A percentile compares a stretch with the other conserved stretches of the same genome.
These are phyloP conservation scores for Drosophila bunnanda DNA, from an alignment of 2,888 invertebrate species.

Conservation along the genomic window DNA sequence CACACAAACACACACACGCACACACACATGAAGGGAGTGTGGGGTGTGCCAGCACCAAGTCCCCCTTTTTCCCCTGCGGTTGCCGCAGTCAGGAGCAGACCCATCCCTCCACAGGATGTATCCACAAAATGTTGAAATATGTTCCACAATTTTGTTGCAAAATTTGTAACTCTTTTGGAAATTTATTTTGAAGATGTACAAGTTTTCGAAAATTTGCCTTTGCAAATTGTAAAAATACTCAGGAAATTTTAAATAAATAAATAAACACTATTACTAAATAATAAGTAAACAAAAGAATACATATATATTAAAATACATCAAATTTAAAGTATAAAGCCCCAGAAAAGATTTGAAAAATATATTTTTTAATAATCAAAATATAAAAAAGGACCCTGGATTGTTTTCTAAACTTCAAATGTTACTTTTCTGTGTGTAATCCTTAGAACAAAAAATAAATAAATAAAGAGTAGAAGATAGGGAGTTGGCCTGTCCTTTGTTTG, in stretches of 20 bases:
- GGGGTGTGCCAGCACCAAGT: not conserved
- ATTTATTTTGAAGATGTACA: not conserved
- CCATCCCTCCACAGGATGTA: too few species aligned
- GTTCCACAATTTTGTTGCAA: not conserved
- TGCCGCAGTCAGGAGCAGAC: constrained; percentile 6
- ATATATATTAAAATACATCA: too few species aligned
- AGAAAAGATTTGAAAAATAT: too few species aligned
- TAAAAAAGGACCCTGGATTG: too few species aligned
- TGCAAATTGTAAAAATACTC: not conserved
- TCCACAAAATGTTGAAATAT: not conserved
- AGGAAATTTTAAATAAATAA: not conserved
- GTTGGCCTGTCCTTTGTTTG: constrained; percentile 52
- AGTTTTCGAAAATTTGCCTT: not conserved
- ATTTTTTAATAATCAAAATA: too few species aligned
- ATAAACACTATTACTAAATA: too few species aligned
- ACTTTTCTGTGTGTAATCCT: constrained; percentile 1
- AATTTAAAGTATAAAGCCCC: too few species aligned
- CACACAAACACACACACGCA: constrained; percentile 16
- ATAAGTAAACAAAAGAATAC: too few species aligned
- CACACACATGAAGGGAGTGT: not conserved
- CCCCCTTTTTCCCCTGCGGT: constrained; percentile 1
- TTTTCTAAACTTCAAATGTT: too few species aligned
- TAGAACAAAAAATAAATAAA: not conserved
- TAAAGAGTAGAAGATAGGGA: constrained; percentile 12
- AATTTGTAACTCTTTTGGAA: not conserved